Evolutionary conservation across 1,140 invertebrate genomes (phyloP).

Genomic region (Diprion similis): DNA sequence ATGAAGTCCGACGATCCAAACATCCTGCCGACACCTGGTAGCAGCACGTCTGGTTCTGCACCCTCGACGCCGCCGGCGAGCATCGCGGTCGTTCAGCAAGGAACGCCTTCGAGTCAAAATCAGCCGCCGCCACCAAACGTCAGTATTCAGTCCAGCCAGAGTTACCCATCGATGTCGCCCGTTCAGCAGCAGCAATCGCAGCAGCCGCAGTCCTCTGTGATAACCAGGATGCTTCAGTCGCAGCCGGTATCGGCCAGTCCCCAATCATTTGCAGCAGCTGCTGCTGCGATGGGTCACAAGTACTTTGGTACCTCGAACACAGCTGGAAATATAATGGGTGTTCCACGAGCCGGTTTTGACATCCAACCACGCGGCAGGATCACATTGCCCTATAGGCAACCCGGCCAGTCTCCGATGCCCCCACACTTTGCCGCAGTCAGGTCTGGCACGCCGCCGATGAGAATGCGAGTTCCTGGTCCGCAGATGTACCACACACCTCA

Average conservation of each 20-base stretch:
- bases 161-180: slow-evolving; percentile 48
- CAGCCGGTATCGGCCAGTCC: slow-evolving; percentile 55
- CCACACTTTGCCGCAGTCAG: slow-evolving; percentile 56
- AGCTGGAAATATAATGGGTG: slow-evolving; percentile 47
- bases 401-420: slow-evolving; percentile 50
- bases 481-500: slow-evolving; percentile 62
- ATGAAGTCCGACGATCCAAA: slow-evolving; percentile 44
- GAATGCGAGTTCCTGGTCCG: slow-evolving; percentile 52
- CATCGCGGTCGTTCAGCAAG: slow-evolving; percentile 34
- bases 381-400: slow-evolving; percentile 57
- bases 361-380: slow-evolving; percentile 55
- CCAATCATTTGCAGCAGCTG: slow-evolving; percentile 57
- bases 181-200: slow-evolving; percentile 52
- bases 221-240: slow-evolving; percentile 69
- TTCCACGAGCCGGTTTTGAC: slow-evolving; percentile 53
- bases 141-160: slow-evolving; percentile 42
- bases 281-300: slow-evolving; percentile 59
- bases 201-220: slow-evolving; percentile 66
- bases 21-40: slow-evolving; percentile 55
- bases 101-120: slow-evolving; percentile 37
- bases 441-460: slow-evolving; percentile 55
- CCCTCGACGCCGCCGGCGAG: slow-evolving; percentile 53
- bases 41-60: slow-evolving; percentile 57
- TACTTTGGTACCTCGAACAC: slow-evolving; percentile 54
- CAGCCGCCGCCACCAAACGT: slow-evolving; percentile 36